phyloP scores from a whole-genome alignment of 2,888 invertebrate species.

The Galerucella nymphaeae region DNA sequence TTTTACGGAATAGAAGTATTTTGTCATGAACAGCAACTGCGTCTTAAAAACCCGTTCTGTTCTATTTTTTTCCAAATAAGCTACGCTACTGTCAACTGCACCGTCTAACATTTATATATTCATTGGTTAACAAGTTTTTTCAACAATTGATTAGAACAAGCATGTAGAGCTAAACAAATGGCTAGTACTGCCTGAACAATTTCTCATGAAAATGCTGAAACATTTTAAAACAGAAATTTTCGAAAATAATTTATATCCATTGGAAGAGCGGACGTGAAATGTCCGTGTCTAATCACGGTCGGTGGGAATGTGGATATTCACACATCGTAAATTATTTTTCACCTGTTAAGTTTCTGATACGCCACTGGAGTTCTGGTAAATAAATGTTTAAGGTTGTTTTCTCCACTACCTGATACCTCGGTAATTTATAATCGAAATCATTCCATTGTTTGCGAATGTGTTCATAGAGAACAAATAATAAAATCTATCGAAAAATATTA shows the following conservation, averaged over 20 bases:
- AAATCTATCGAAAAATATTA: too few relatives aligned
- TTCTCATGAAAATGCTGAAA: not conserved
- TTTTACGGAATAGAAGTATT: too few relatives aligned
- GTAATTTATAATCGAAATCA: not conserved
- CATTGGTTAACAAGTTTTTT: not conserved
- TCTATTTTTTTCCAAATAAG: not conserved
- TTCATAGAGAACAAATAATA: too few relatives aligned
- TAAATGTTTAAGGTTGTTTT: not conserved
- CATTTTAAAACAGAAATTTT: constrained; percentile 1
- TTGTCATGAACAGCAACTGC: too few relatives aligned
- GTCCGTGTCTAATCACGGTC: constrained; percentile 9
- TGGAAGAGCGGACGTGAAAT: not conserved
- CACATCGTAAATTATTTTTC: constrained; percentile 8
- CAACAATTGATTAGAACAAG: not conserved
- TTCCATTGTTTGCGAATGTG: too few relatives aligned
- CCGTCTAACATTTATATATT: not conserved
- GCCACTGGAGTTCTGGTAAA: not conserved
- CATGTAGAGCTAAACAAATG: not conserved
- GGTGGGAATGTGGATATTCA: constrained; percentile 9
- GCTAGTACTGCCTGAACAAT: not conserved
- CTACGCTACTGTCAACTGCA: not conserved
- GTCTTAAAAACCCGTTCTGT: not conserved
- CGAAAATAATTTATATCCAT: not conserved
- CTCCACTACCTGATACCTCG: not conserved
- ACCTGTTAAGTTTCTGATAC: not conserved